phyloP scores from a whole-genome alignment of 2,888 invertebrate genomes.

The Cheiracanthium punctorium region DNA sequence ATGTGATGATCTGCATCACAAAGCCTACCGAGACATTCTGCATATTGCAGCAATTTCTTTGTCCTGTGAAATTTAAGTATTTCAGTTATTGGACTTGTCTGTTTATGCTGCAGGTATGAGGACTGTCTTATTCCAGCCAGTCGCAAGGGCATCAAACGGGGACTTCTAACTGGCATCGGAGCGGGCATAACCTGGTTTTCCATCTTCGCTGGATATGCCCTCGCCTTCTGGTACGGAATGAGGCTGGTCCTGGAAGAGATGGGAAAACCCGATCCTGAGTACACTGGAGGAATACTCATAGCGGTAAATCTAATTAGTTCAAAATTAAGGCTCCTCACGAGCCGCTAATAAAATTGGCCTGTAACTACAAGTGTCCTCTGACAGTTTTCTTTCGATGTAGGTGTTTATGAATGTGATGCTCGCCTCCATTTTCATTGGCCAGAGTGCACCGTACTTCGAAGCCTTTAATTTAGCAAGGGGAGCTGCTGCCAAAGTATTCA shows the following conservation, averaged over 20 bases:
- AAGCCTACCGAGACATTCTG: too few relatives aligned
- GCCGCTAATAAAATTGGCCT: too few relatives aligned
- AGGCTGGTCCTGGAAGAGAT: constrained; percentile 56
- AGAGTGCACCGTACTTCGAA: constrained; percentile 85
- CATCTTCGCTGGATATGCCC: constrained; percentile 84
- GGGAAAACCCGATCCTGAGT: constrained; percentile 75
- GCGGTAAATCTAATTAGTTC: too few relatives aligned
- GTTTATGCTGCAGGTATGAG: constrained; percentile 46
- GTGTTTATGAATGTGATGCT: constrained; percentile 88
- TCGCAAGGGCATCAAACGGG: constrained; percentile 81
- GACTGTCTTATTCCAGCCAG: constrained; percentile 80
- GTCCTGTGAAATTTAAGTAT: too few relatives aligned
- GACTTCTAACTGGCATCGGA: constrained; percentile 83
- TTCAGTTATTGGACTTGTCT: too few relatives aligned
- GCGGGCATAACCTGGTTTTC: constrained; percentile 82
- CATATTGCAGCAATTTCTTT: too few relatives aligned
- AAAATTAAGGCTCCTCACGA: too few relatives aligned
- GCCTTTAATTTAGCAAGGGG: constrained; percentile 83
- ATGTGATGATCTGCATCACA: too few relatives aligned
- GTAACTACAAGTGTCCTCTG: too few relatives aligned
- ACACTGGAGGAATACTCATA: constrained; percentile 83
- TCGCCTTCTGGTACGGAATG: constrained; percentile 87
- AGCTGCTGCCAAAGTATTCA: constrained; percentile 84
- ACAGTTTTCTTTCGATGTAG: too few relatives aligned
- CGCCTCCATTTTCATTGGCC: constrained; percentile 86